Evolutionary conservation across 1,140 invertebrate genomes (phyloP), one percentile per base, ranked within the genome.

Genomic region (Lutraria rhynchaena): DNA sequence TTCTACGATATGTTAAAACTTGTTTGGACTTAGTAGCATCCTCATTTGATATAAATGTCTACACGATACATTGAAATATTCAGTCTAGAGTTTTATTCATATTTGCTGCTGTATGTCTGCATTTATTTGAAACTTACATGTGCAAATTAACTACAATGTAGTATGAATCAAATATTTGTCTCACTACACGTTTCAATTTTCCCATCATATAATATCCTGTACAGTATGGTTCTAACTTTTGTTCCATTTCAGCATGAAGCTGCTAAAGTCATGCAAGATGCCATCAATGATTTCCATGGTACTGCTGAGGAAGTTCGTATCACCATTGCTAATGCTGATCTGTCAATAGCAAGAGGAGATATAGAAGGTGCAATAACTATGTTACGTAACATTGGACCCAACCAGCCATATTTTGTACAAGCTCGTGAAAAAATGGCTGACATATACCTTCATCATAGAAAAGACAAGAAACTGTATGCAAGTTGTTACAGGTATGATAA

Each of bases 381-480:
- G 58, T 93, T 99, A 0, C 94, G 95, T 35, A 94, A 95, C 83
- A 95, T 99, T 17, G 94, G 93, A 82, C 94, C 96, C 0, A 95
- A 95, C 31, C 95, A 98, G 83, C 93, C 95, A 0, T 98, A 98
- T 91, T 99, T 97, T 92, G 94, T 95, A 70, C 91, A 98, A 93
- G 97, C 98, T 0, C 95, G 96, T 74, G 96, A 96, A 65, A 96
- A 96, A 93, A 95, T 99, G 93, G 98, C 98, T 3, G 95, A 98
- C 69, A 96, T 99, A 81, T 96, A 98, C 92, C 93, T 99, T 53
- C 95, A 97, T 74, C 94, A 97, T 77, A 94, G 96, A 60, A 97
- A 97, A 82, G 97, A 99, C 93, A 95, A 95, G 33, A 93, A 93
- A 70, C 91, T 94, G 61, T 95, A 94, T 91, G 93, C 94, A 35